These are phyloP conservation scores for Bombus waltoni DNA, from an alignment of 1,140 invertebrate species.

Conservation along the genomic window DNA sequence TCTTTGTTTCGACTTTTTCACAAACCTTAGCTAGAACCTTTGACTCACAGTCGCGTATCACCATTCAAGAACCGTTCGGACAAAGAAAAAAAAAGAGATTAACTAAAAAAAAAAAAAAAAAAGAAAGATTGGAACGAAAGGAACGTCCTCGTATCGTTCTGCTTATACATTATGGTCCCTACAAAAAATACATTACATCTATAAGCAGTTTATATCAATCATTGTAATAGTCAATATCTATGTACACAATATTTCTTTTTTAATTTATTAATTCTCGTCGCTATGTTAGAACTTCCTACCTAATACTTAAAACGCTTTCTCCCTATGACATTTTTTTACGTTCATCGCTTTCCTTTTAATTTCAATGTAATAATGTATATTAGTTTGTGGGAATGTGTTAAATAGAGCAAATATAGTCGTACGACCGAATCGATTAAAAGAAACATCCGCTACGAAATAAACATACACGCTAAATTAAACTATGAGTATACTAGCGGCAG, in stretches of 20 bases:
- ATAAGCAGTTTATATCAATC: slow-evolving; percentile 75
- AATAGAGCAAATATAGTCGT: slow-evolving; percentile 16
- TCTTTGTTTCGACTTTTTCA: no score
- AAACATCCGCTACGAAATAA: slow-evolving; percentile 42
- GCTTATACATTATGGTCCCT: slow-evolving; percentile 77
- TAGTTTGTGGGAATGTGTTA: slow-evolving; percentile 63
- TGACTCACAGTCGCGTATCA: slow-evolving; percentile 46
- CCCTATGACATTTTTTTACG: not conserved
- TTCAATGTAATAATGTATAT: slow-evolving; percentile 5
- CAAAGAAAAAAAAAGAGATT: not conserved
- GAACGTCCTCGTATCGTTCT: slow-evolving; percentile 42
- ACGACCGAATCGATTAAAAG: slow-evolving; percentile 24
- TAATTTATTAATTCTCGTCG: slow-evolving; percentile 48
- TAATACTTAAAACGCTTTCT: slow-evolving; percentile 56
- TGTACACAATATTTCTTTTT: slow-evolving; percentile 71
- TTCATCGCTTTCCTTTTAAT: not conserved
- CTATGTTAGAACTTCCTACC: slow-evolving; percentile 50
- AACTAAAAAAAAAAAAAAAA: not conserved
- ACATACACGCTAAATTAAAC: slow-evolving; percentile 20
- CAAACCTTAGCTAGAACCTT: slow-evolving; percentile 47
- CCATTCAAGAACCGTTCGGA: slow-evolving; percentile 48
- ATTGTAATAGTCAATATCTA: slow-evolving; percentile 69
- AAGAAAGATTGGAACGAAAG: not conserved
- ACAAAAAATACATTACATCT: slow-evolving; percentile 80
- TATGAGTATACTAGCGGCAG: slow-evolving; percentile 29